Percentiles rank a stretch among this genome's conserved stretches.
Evolutionary conservation across 2,797 vertebrate species (phyloP).

Genomic region (Peromyscus nudipes): DNA sequence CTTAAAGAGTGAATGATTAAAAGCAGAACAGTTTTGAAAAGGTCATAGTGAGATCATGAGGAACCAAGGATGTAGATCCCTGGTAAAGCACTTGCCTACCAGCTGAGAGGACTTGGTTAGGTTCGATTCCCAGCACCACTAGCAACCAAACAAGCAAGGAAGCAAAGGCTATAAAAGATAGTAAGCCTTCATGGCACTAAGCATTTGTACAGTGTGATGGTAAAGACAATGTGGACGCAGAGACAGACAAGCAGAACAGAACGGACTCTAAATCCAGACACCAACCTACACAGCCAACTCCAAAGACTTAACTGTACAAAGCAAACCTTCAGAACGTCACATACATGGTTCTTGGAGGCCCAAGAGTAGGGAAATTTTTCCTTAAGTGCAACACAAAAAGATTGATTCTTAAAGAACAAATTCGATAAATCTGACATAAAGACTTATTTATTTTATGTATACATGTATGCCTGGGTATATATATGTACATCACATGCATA

Average conservation of each 20-base stretch:
- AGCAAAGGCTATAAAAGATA: background rate
- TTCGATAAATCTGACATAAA: background rate
- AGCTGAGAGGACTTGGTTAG: background rate
- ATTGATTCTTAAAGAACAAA: constrained; percentile 4
- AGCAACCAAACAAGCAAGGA: background rate
- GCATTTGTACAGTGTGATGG: background rate
- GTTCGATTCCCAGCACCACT: background rate
- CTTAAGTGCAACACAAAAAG: constrained; percentile 26
- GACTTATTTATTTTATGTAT: background rate
- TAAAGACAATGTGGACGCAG: background rate
- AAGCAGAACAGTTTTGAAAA: background rate
- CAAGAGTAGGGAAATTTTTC: background rate
- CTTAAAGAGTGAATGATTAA: background rate
- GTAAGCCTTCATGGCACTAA: background rate
- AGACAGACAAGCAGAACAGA: background rate
- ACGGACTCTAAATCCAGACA: background rate
- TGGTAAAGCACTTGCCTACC: background rate
- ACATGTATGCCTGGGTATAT: background rate
- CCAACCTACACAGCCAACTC: background rate
- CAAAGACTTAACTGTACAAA: constrained; percentile 3
- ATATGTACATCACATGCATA: background rate
- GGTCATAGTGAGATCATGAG: background rate
- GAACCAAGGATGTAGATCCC: background rate
- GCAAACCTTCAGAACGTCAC: constrained; percentile 46
- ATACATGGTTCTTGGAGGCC: constrained; percentile 11